Percentiles rank a stretch among this genome's conserved stretches.
phyloP scores from a whole-genome alignment of 1,140 invertebrate species.

The Papilio polytes region DNA sequence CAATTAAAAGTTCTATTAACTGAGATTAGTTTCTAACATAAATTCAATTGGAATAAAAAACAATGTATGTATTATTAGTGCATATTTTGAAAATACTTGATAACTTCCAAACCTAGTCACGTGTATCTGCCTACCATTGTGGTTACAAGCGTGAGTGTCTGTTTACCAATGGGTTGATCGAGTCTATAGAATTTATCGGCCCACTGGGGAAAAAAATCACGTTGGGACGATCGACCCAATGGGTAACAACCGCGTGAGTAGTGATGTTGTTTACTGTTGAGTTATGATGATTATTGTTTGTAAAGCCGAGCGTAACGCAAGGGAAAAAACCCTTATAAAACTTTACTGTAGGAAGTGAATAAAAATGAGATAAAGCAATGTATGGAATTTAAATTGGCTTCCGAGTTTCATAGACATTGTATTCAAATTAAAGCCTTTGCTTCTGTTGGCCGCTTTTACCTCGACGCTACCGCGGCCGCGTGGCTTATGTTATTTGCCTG shows the following conservation, averaged over 20 bases:
- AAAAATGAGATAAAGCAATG: slow-evolving; percentile 20
- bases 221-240: too few relatives aligned
- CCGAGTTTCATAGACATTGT: slow-evolving; percentile 34
- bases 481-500: slow-evolving; percentile 2
- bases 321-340: slow-evolving; percentile 20
- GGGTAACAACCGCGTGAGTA: too few relatives aligned
- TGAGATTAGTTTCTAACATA: background rate
- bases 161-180: too few relatives aligned
- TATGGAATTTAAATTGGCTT: slow-evolving; percentile 35
- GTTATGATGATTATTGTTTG: background rate
- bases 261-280: background rate
- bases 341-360: slow-evolving; percentile 20
- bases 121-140: too few relatives aligned
- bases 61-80: too few relatives aligned
- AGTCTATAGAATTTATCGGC: too few relatives aligned
- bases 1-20: background rate
- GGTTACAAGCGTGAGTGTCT: too few relatives aligned
- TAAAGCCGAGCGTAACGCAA: slow-evolving; percentile 1
- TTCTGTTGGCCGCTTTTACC: slow-evolving; percentile 24
- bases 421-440: slow-evolving; percentile 36
- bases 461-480: background rate
- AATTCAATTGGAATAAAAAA: background rate
- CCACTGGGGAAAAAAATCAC: too few relatives aligned
- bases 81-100: too few relatives aligned
- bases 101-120: too few relatives aligned